Evolutionary conservation across 1,140 invertebrate genomes (phyloP).

Genomic region (Paramacrobiotus metropolitanus): DNA sequence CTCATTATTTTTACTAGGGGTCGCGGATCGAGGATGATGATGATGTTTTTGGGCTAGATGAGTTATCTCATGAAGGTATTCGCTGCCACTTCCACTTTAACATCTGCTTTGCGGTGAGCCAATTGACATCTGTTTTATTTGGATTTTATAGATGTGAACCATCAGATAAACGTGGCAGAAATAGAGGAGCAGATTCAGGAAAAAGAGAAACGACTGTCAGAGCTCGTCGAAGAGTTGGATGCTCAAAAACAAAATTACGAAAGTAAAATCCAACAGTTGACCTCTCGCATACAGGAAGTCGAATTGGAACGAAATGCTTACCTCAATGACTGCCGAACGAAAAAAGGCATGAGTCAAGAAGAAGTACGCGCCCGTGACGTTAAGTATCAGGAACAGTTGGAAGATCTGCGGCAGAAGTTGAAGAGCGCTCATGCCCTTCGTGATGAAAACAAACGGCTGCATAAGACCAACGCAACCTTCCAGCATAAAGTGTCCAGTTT

Average conservation of each 20-base stretch:
- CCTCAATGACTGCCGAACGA: not conserved
- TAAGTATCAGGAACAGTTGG: not conserved
- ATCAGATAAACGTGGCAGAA: too few relatives aligned
- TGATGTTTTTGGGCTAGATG: too few relatives aligned
- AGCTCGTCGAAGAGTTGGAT: not conserved
- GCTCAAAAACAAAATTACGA: not conserved
- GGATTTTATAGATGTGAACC: too few relatives aligned
- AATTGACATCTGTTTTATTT: too few relatives aligned
- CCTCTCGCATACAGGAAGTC: not conserved
- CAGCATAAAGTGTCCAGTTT: not conserved
- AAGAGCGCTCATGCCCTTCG: not conserved
- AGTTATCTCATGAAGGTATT: too few relatives aligned
- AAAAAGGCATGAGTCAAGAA: not conserved
- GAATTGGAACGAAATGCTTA: not conserved
- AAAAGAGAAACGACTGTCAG: not conserved
- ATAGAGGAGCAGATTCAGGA: not conserved
- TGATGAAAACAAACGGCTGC: not conserved
- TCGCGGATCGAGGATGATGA: too few relatives aligned
- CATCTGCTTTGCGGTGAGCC: too few relatives aligned
- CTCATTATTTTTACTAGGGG: too few relatives aligned
- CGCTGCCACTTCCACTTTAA: too few relatives aligned
- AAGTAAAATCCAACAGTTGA: not conserved
- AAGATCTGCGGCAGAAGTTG: not conserved
- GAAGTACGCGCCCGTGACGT: not conserved
- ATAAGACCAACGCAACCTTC: not conserved